phyloP scores from a whole-genome alignment of 2,113 vertebrate species.

The Etheostoma cragini region DNA sequence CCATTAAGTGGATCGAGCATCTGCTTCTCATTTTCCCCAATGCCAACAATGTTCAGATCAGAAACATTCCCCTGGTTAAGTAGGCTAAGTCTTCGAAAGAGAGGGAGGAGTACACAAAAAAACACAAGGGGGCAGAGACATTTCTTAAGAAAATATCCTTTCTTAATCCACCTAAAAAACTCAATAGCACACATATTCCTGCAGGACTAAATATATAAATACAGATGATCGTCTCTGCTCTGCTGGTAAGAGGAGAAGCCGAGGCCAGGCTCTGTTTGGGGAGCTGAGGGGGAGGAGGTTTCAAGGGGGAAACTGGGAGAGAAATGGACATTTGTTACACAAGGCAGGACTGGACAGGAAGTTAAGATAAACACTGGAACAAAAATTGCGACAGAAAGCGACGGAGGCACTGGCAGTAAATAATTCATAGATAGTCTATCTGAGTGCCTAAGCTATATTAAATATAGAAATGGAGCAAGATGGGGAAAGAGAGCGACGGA shows the following conservation, averaged over 20 bases:
- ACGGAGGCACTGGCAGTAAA: constrained; percentile 46
- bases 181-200: constrained; percentile 27
- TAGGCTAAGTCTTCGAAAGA: constrained; percentile 59
- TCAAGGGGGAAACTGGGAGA: constrained; percentile 13
- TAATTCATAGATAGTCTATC: constrained; percentile 49
- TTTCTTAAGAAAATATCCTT: constrained; percentile 56
- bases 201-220: constrained; percentile 39
- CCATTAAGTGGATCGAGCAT: constrained; percentile 71
- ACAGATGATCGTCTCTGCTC: constrained; percentile 41
- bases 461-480: constrained; percentile 37
- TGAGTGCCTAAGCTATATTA: constrained; percentile 25
- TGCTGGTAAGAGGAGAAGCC: constrained; percentile 21
- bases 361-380: constrained; percentile 52
- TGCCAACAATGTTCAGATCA: constrained; percentile 70
- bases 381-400: constrained; percentile 49
- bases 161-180: constrained; percentile 46
- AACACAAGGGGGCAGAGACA: constrained; percentile 39
- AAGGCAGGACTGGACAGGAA: constrained; percentile 36
- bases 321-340: constrained; percentile 42
- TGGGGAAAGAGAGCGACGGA: constrained; percentile 11
- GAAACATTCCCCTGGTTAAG: constrained; percentile 75
- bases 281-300: constrained; percentile 22
- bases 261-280: constrained; percentile 36
- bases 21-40: constrained; percentile 78
- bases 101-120: constrained; percentile 52